Conservation (phyloP, 2,888 invertebrate species). For the Nemotelus nigrinus region DNA sequence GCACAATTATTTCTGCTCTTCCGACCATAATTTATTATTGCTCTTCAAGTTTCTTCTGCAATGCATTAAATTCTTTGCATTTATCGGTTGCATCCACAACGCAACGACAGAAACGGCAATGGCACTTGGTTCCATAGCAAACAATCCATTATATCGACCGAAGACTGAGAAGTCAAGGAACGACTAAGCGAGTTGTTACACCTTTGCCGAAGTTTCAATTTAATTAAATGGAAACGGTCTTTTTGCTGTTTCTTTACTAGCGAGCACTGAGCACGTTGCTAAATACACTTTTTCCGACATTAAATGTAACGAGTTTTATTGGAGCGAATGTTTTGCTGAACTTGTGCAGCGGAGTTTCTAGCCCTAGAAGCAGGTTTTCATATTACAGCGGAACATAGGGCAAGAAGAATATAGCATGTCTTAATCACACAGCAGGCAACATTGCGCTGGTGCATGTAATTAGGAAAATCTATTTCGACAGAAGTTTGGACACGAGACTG, state of each 20-base stretch:
- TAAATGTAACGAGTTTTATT: too few relatives aligned
- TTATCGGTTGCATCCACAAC: too few relatives aligned
- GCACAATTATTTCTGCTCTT: slow-evolving; percentile 15
- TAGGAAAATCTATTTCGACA: slow-evolving; percentile 32
- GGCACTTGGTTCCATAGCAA: not conserved
- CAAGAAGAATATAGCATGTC: slow-evolving; percentile 18
- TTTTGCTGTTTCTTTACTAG: not conserved
- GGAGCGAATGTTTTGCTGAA: too few relatives aligned
- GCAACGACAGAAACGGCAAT: too few relatives aligned
- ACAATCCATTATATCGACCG: not conserved
- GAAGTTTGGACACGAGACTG: slow-evolving; percentile 8
- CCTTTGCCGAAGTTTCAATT: slow-evolving; percentile 8
- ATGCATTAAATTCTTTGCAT: not conserved
- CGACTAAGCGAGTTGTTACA: not conserved
- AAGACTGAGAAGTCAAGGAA: not conserved
- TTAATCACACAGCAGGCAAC: slow-evolving; percentile 29
- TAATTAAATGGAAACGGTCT: not conserved
- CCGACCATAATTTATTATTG: slow-evolving; percentile 12
- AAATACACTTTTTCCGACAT: too few relatives aligned
- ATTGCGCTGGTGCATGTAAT: slow-evolving; percentile 27
- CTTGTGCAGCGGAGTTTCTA: too few relatives aligned
- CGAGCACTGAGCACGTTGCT: too few relatives aligned
- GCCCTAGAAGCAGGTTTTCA: too few relatives aligned
- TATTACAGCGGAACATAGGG: not conserved
- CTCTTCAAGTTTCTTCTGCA: slow-evolving; percentile 12